A percentile compares a stretch with the other conserved stretches of the same genome.
Conservation (phyloP, 2,888 invertebrate species). For the Drosophila multiciliata region DNA sequence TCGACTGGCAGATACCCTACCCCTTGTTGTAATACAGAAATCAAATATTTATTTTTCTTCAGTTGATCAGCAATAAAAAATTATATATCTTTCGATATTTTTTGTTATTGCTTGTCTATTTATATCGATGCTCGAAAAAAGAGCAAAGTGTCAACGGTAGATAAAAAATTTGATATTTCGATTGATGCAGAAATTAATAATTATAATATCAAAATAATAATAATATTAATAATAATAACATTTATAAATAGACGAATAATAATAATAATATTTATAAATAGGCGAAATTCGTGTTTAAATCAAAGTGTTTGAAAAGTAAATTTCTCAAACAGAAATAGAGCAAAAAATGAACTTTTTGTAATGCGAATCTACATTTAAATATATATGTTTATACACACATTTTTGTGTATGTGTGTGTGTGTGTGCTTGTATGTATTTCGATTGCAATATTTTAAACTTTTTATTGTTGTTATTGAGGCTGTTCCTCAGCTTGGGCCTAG, state of each 20-base stretch:
- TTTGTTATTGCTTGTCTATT: not conserved
- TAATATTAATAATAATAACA: not conserved
- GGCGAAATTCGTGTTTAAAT: not conserved
- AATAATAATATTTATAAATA: too few species aligned
- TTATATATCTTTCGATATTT: not conserved
- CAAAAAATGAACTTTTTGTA: slow-evolving; percentile 3
- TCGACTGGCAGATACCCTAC: not conserved
- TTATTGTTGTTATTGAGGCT: slow-evolving; percentile 53
- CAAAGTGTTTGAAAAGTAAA: not conserved
- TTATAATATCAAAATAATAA: not conserved
- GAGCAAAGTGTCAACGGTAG: not conserved
- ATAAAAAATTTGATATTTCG: not conserved
- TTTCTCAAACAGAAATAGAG: not conserved
- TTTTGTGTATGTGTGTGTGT: not conserved
- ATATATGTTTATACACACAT: not conserved
- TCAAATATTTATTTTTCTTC: too few species aligned
- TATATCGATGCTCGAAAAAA: not conserved
- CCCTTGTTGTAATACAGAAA: not conserved
- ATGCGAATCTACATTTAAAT: slow-evolving; percentile 1
- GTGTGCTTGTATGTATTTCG: slow-evolving; percentile 3
- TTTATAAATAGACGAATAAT: not conserved
- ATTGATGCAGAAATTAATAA: not conserved
- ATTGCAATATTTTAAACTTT: slow-evolving; percentile 69
- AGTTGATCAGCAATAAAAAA: not conserved
- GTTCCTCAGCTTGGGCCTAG: not conserved